Conservation (phyloP, 2,888 invertebrate species). For the Aricia artaxerxes region DNA sequence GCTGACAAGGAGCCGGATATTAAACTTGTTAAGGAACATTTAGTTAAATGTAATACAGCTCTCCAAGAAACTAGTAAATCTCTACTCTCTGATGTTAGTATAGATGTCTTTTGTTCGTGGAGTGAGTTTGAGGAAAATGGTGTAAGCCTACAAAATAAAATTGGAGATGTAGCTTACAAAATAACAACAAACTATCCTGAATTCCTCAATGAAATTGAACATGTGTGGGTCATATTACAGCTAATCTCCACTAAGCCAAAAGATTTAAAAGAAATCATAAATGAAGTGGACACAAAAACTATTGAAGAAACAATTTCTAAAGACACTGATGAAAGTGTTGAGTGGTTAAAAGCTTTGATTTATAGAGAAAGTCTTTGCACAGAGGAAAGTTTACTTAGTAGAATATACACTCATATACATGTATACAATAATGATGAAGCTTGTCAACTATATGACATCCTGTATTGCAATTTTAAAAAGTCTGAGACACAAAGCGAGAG, state of each 20-base stretch:
- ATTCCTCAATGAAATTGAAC: constrained; percentile 51
- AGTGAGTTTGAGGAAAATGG: constrained; percentile 65
- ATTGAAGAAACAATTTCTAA: constrained; percentile 57
- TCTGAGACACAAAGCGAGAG: constrained; percentile 47
- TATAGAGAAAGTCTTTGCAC: constrained; percentile 56
- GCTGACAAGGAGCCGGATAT: constrained; percentile 48
- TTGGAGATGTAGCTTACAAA: constrained; percentile 64
- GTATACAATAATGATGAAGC: constrained; percentile 53
- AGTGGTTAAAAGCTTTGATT: constrained; percentile 62
- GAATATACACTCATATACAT: constrained; percentile 51
- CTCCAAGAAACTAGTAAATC: constrained; percentile 60
- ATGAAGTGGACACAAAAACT: constrained; percentile 48
- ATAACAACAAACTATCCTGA: constrained; percentile 50
- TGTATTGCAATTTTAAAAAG: constrained; percentile 47
- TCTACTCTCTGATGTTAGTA: constrained; percentile 65
- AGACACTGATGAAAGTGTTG: constrained; percentile 48
- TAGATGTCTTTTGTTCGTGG: constrained; percentile 73
- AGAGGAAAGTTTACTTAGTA: constrained; percentile 50
- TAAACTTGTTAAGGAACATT: constrained; percentile 50
- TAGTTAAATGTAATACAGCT: constrained; percentile 54
- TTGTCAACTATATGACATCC: constrained; percentile 50
- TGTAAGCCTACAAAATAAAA: constrained; percentile 61
- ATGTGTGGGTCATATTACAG: constrained; percentile 60
- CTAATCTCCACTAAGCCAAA: constrained; percentile 63
- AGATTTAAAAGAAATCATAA: constrained; percentile 58